Evolutionary conservation across 2,113 vertebrate genomes (phyloP).

Genomic region (Colius striatus): DNA sequence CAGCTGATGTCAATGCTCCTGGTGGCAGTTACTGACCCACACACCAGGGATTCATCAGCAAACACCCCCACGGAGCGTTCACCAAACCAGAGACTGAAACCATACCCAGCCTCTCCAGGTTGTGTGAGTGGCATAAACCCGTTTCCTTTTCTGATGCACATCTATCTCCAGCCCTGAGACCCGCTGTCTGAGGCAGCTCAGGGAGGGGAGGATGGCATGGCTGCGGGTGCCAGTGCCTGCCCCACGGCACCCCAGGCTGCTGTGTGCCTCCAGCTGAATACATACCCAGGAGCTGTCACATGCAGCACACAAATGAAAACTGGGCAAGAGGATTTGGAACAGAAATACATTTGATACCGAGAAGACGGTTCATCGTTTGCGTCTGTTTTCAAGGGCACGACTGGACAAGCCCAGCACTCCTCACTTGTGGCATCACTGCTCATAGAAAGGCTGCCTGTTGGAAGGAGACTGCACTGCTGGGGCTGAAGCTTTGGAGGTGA

Average conservation of each 20-base stretch:
- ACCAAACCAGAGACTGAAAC: neutral
- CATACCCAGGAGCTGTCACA: neutral
- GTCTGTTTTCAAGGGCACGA: neutral
- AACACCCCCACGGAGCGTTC: neutral
- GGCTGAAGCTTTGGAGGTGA: neutral
- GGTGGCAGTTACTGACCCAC: accelerated
- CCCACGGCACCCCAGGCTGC: neutral
- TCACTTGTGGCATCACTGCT: neutral
- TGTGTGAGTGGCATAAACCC: neutral
- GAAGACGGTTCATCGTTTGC: neutral
- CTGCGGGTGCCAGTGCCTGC: too few relatives aligned
- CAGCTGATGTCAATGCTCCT: neutral
- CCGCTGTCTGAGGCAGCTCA: too few relatives aligned
- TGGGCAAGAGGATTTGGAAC: too few relatives aligned
- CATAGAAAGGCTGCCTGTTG: too few relatives aligned
- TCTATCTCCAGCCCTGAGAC: too few relatives aligned
- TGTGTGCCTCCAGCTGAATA: neutral
- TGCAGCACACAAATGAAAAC: accelerated
- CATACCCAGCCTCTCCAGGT: neutral
- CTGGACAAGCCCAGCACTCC: neutral
- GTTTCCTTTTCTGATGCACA: neutral
- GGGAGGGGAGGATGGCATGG: too few relatives aligned
- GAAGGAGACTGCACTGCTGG: neutral
- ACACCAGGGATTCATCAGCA: neutral
- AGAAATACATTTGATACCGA: neutral